Conservation (phyloP, 2,888 invertebrate genomes). For the Lasiommata megera region DNA sequence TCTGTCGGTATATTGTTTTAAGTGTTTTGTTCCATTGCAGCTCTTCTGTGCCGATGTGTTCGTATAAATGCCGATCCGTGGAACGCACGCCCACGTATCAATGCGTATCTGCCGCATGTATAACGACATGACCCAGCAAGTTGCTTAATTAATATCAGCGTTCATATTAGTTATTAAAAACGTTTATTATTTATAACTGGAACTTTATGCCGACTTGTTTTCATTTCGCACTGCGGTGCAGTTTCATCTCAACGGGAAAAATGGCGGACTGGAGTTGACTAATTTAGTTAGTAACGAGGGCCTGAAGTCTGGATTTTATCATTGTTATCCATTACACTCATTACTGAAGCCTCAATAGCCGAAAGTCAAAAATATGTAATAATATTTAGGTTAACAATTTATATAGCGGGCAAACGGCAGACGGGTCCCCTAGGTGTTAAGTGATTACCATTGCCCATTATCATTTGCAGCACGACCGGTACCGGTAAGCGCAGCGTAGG, state of each 20-base stretch:
- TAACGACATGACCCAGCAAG: slow-evolving; percentile 36
- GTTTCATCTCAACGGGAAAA: not conserved
- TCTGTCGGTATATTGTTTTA: slow-evolving; percentile 75
- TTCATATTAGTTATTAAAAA: not conserved
- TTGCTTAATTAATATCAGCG: slow-evolving; percentile 25
- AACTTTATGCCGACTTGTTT: not conserved
- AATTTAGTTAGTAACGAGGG: too few relatives aligned
- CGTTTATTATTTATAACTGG: not conserved
- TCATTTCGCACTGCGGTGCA: not conserved
- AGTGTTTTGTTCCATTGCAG: slow-evolving; percentile 70
- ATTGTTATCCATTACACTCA: too few relatives aligned
- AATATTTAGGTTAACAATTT: too few relatives aligned
- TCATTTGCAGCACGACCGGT: too few relatives aligned
- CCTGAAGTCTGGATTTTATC: too few relatives aligned
- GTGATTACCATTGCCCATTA: too few relatives aligned
- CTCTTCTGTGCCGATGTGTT: slow-evolving; percentile 61
- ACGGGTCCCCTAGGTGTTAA: too few relatives aligned
- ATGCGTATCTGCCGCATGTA: slow-evolving; percentile 1
- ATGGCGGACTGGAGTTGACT: not conserved
- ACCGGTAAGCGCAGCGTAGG: too few relatives aligned
- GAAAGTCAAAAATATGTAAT: too few relatives aligned
- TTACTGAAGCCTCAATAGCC: too few relatives aligned
- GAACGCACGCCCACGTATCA: slow-evolving; percentile 34
- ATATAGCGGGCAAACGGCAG: too few relatives aligned
- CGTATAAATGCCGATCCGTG: slow-evolving; percentile 53